Percentiles rank a stretch among this genome's conserved stretches.
These are phyloP conservation scores for Myzus persicae DNA, from an alignment of 1,140 invertebrate genomes.

Conservation along the genomic window DNA sequence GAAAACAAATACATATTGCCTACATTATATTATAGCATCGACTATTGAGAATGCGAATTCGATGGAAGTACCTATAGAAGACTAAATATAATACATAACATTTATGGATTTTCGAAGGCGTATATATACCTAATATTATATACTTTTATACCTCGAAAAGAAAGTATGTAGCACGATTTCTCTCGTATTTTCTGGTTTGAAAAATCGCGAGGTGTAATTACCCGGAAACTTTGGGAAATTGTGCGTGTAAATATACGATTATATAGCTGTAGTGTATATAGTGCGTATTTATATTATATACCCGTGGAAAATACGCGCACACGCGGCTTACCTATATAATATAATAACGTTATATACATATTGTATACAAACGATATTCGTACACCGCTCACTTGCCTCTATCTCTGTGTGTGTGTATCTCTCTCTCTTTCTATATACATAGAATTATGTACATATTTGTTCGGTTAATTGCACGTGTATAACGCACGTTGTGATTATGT, in stretches of 20 bases:
- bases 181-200: not conserved
- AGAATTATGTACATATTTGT: not conserved
- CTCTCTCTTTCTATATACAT: not conserved
- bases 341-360: not conserved
- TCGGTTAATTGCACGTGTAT: slow-evolving; percentile 43
- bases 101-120: not conserved
- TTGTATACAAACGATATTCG: not conserved
- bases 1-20: not conserved
- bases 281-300: too few relatives aligned
- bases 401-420: too few relatives aligned
- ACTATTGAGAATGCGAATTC: not conserved
- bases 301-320: not conserved
- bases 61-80: not conserved
- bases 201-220: slow-evolving; percentile 14
- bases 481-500: slow-evolving; percentile 21
- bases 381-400: not conserved
- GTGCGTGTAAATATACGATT: slow-evolving; percentile 33
- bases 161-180: slow-evolving; percentile 19
- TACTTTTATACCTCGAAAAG: not conserved
- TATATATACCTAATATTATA: not conserved
- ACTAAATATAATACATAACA: not conserved
- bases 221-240: slow-evolving; percentile 20
- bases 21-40: not conserved
- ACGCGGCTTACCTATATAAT: not conserved
- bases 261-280: not conserved